These are phyloP conservation scores for Osmerus eperlanus DNA, from an alignment of 2,113 vertebrate genomes.

Conservation along the genomic window DNA sequence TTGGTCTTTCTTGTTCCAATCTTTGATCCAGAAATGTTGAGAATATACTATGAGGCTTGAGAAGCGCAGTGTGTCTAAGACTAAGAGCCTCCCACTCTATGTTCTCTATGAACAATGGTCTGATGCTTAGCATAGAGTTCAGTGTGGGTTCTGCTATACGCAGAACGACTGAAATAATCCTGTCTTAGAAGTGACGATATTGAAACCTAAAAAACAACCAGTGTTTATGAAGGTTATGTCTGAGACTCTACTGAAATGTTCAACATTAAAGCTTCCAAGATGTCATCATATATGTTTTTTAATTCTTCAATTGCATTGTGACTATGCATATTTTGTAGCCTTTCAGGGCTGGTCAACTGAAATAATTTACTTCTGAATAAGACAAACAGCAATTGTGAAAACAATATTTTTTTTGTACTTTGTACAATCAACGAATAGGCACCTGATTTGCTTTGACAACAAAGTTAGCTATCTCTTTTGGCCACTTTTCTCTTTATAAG, in stretches of 20 bases:
- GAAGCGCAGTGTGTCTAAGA: slow-evolving; percentile 33
- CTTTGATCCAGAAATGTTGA: slow-evolving; percentile 66
- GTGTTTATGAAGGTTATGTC: slow-evolving; percentile 9
- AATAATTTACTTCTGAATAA: slow-evolving; percentile 21
- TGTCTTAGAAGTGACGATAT: slow-evolving; percentile 54
- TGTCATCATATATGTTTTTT: slow-evolving; percentile 10
- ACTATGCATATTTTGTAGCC: neutral
- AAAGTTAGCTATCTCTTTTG: slow-evolving; percentile 7
- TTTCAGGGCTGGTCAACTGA: neutral
- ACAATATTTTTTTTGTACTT: slow-evolving; percentile 26
- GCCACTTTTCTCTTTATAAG: slow-evolving; percentile 11
- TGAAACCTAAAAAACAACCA: slow-evolving; percentile 18
- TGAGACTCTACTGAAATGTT: slow-evolving; percentile 38
- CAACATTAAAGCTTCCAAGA: slow-evolving; percentile 29
- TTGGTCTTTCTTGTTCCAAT: slow-evolving; percentile 57
- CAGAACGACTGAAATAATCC: slow-evolving; percentile 42
- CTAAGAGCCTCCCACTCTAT: slow-evolving; percentile 55
- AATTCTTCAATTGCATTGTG: slow-evolving; percentile 4
- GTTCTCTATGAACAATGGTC: slow-evolving; percentile 51
- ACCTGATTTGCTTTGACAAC: slow-evolving; percentile 38
- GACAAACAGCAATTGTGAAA: slow-evolving; percentile 28
- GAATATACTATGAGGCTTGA: slow-evolving; percentile 57
- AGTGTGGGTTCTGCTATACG: slow-evolving; percentile 47
- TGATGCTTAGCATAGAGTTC: slow-evolving; percentile 46
- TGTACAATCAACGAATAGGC: slow-evolving; percentile 53